Evolutionary conservation across 2,888 invertebrate genomes (phyloP).

Genomic region (Sarcophaga carnaria): DNA sequence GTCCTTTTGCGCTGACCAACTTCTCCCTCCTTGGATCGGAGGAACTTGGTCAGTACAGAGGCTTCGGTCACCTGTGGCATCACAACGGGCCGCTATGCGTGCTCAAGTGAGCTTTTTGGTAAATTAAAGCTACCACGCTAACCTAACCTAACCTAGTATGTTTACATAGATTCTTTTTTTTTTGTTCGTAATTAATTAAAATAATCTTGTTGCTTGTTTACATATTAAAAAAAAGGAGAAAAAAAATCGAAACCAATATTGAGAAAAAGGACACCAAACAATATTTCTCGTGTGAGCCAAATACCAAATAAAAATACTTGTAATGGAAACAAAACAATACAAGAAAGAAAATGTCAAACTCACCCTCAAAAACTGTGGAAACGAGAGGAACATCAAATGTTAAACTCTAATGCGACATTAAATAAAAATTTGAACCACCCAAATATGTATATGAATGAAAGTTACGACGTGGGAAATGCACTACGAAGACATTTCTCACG

Average conservation of each 20-base stretch:
- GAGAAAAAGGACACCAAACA: slow-evolving; percentile 43
- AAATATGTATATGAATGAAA: slow-evolving; percentile 45
- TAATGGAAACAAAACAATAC: slow-evolving; percentile 39
- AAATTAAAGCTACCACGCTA: too few relatives aligned
- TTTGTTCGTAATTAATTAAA: slow-evolving; percentile 39
- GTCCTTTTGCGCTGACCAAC: too few relatives aligned
- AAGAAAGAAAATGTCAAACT: slow-evolving; percentile 32
- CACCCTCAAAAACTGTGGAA: slow-evolving; percentile 47
- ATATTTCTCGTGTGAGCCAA: slow-evolving; percentile 50
- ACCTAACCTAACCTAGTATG: background rate
- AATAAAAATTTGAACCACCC: slow-evolving; percentile 58
- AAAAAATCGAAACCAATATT: slow-evolving; percentile 36
- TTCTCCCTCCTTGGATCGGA: too few relatives aligned
- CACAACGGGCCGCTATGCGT: too few relatives aligned
- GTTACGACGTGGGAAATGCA: slow-evolving; percentile 77
- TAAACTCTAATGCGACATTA: slow-evolving; percentile 66
- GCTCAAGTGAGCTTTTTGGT: too few relatives aligned
- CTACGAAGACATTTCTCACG: slow-evolving; percentile 81
- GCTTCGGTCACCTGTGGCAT: too few relatives aligned
- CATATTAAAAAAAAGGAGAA: slow-evolving; percentile 13
- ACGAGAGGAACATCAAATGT: slow-evolving; percentile 45
- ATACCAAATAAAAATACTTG: background rate
- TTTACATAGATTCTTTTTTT: slow-evolving; percentile 6
- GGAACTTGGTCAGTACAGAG: too few relatives aligned
- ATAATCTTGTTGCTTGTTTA: slow-evolving; percentile 14